A percentile compares a stretch with the other conserved stretches of the same genome.
phyloP scores from a whole-genome alignment of 2,888 invertebrate species.

The Drosophila koepferae region DNA sequence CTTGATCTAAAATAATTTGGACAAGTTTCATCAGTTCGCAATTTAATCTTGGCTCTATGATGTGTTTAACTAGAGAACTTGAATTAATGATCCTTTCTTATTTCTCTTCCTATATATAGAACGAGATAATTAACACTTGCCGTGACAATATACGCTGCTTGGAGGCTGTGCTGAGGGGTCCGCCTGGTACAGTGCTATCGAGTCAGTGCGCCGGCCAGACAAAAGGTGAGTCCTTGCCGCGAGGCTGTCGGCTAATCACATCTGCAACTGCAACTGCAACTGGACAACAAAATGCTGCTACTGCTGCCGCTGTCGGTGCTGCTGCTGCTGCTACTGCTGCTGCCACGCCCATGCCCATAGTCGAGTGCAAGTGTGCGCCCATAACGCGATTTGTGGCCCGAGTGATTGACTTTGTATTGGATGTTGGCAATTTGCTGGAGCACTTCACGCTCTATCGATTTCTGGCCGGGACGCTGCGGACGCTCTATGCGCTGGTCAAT shows the following conservation, averaged over 20 bases:
- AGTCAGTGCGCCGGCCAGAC: slow-evolving; percentile 87
- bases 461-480: slow-evolving; percentile 78
- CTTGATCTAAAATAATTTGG: neutral
- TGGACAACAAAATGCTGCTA: slow-evolving; percentile 3
- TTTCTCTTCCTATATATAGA: slow-evolving; percentile 86
- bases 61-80: neutral
- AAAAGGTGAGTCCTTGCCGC: slow-evolving; percentile 86
- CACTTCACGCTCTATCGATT: slow-evolving; percentile 83
- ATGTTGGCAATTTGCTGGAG: slow-evolving; percentile 82
- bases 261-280: slow-evolving; percentile 6
- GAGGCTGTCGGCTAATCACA: slow-evolving; percentile 35
- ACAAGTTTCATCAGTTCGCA: neutral
- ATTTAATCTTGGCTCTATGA: neutral
- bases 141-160: slow-evolving; percentile 94
- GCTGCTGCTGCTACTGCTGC: slow-evolving; percentile 4
- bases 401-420: slow-evolving; percentile 83
- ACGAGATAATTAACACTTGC: slow-evolving; percentile 93
- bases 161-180: slow-evolving; percentile 88
- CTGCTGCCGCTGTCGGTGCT: slow-evolving; percentile 14
- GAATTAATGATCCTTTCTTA: neutral
- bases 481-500: slow-evolving; percentile 80
- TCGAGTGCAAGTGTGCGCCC: slow-evolving; percentile 84
- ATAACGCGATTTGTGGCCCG: slow-evolving; percentile 84
- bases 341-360: slow-evolving; percentile 17
- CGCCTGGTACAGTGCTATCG: slow-evolving; percentile 86